Base-by-base conservation (phyloP, 2,888 invertebrate species). In the Psococerastis gibbosa region DNA sequence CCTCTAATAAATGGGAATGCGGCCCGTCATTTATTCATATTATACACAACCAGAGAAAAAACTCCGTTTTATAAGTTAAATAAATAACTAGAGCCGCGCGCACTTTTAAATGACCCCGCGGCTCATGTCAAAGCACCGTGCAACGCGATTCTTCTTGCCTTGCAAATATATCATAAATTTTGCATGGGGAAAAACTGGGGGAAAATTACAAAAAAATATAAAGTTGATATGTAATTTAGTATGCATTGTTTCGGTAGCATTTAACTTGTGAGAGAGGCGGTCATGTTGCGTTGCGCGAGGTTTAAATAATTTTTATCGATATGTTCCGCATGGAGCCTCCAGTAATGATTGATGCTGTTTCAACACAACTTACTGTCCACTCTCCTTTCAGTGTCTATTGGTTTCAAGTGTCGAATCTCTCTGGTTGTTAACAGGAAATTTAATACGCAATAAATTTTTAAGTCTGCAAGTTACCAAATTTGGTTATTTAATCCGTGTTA, bases 1-100 rank as follows among this genome's bases (percentile, higher is more conserved):
- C n/a, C n/a, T n/a, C n/a, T n/a, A n/a, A n/a, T n/a, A n/a, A n/a
- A n/a, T n/a, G n/a, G 38, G 38, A 38, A 15, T 38, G 38, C 38
- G 38, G 17, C 38, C 20, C 38, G 15, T 38, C 38, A 38, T 38
- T 38, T 38, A 38, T 38, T 38, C 38, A 38, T 38, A 38, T 38
- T 38, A 38, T 38, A 38, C 38, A 38, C 38, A 38, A 38, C 20
- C 18, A 15, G 38, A 17, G 22, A 38, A 38, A 38, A 38, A 38
- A 38, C 8, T 27, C 27, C 27, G 27, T 27, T 27, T 27, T 27
- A 27, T 27, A 27, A 27, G 27, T 27, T 27, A 27, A 27, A 27
- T 27, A 27, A 27, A 27, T 27, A 27, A 27, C 27, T 27, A 11
- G 27, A 27, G n/a, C n/a, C n/a, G n/a, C n/a, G n/a, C n/a, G n/a